Evolutionary conservation across 2,888 invertebrate genomes (phyloP).

Genomic region (Zelleria hepariella): DNA sequence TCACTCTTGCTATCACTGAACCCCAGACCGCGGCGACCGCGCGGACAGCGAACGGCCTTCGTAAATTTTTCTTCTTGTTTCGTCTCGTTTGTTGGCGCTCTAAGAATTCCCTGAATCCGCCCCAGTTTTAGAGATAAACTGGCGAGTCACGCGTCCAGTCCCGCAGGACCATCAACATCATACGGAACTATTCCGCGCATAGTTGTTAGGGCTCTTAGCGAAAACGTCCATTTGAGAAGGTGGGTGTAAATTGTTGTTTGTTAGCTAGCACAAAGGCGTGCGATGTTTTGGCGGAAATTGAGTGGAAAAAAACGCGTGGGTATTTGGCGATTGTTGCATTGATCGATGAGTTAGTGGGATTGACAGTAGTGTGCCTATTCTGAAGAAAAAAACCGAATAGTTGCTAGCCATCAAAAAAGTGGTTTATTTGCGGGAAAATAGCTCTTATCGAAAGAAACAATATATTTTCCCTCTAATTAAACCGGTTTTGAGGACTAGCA

Average conservation of each 20-base stretch:
- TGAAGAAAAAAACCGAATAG: no score
- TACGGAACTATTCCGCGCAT: slow-evolving; percentile 46
- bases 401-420: no score
- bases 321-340: not conserved
- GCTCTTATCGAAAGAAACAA: no score
- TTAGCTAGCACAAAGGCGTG: not conserved
- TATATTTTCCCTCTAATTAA: no score
- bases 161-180: slow-evolving; percentile 29
- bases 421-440: no score
- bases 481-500: no score
- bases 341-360: no score
- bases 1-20: no score
- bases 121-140: slow-evolving; percentile 37
- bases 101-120: not conserved
- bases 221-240: slow-evolving; percentile 17
- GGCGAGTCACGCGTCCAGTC: slow-evolving; percentile 64
- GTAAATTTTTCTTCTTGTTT: not conserved
- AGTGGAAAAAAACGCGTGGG: not conserved
- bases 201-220: slow-evolving; percentile 37
- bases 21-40: no score
- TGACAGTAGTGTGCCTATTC: no score
- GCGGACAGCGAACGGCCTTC: no score
- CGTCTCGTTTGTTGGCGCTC: not conserved
- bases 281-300: not conserved
- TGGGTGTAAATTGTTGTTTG: not conserved